Evolutionary conservation across 2,113 vertebrate genomes (phyloP), one percentile per base, ranked within the genome.

Genomic region (Grantiella picta): DNA sequence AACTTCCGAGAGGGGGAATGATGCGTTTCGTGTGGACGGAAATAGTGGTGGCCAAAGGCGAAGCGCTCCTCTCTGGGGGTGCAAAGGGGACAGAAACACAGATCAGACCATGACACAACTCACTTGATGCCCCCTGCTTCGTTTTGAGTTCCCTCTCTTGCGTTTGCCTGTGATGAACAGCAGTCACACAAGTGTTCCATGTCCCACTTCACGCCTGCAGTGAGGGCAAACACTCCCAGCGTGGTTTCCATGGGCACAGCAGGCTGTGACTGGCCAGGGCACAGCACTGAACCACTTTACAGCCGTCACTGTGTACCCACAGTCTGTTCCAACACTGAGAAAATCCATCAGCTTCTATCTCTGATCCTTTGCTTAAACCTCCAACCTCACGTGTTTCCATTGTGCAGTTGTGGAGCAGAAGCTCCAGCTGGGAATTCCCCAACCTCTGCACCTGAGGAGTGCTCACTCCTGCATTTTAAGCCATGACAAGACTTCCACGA

Each of bases 11-110:
- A 99, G 2, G 99, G 99, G 35, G 99, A 99, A 45, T 99, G 99
- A 92, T 99, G 99, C 0, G 99, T 99, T 97, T 99, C 99, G 1
- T 99, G 99, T 2, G 99, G 99, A 86, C 99, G 99, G 98, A 99
- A 99, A 93, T 99, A 99, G 95, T 99, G 99, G 90, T 99, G 99
- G 77, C 99, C 99, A 53, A 99, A 99, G 56, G 99, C 99, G 89
- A 99, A 99, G 12, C 99, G 98, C 89, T 99, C 99, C 38, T 99
- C 99, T 90, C 99, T 99, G 93, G 33, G 82, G 59, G 71, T 12
- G 49, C 24, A 31, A 5, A 73, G 45, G 91, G 9, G 11, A 84
- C 64, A 64, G 33, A 40, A 38, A 91, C 47, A 60, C 45, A 49
- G 4, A 6, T 54, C 38, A 79, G 53, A 18, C 27, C 9, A 0